Evolutionary conservation across 2,113 vertebrate species (phyloP).

Genomic region (Scalopus aquaticus): DNA sequence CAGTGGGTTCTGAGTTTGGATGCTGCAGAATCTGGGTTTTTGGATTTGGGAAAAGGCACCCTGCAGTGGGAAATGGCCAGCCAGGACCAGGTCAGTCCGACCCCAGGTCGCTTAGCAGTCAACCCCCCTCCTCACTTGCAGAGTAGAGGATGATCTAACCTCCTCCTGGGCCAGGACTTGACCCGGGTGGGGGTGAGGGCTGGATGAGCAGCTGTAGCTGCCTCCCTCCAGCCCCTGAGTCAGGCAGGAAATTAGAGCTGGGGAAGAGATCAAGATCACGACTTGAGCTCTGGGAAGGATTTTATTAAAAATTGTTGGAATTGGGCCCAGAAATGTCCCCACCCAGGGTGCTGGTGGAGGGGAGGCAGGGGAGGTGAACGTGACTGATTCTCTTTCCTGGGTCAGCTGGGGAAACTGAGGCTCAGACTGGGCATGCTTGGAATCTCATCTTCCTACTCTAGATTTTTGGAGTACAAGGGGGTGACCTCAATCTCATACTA

Average conservation of each 20-base stretch:
- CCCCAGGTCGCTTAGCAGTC: not conserved
- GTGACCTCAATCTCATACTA: not conserved
- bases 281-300: slow-evolving; percentile 21
- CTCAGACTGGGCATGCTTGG: not conserved
- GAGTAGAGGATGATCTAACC: not conserved
- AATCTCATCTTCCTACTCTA: not conserved
- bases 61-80: slow-evolving; percentile 57
- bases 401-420: slow-evolving; percentile 35
- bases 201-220: not conserved
- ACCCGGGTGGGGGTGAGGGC: not conserved
- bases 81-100: slow-evolving; percentile 72
- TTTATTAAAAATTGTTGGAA: slow-evolving; percentile 64
- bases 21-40: slow-evolving; percentile 13
- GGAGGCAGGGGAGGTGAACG: not conserved
- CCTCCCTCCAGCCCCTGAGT: slow-evolving; percentile 18
- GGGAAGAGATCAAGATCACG: slow-evolving; percentile 64
- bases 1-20: slow-evolving; percentile 69
- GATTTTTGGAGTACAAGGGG: not conserved
- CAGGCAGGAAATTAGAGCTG: slow-evolving; percentile 71
- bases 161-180: not conserved
- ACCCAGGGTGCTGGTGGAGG: not conserved
- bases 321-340: not conserved
- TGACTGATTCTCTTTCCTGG: not conserved
- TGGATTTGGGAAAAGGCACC: slow-evolving; percentile 28
- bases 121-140: not conserved